phyloP scores from a whole-genome alignment of 2,888 invertebrate genomes.

The Matsumyia berberina region DNA sequence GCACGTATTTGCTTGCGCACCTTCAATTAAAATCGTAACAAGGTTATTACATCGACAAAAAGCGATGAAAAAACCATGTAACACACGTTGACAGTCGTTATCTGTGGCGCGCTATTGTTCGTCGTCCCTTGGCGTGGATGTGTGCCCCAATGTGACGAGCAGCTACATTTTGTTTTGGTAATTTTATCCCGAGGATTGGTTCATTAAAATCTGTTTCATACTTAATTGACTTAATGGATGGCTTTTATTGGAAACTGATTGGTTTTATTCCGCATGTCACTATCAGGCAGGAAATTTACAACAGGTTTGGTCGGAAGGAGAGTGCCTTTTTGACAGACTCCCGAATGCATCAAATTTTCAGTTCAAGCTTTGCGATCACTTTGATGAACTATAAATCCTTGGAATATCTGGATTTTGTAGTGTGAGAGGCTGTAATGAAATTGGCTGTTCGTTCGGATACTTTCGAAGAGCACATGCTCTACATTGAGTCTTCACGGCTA shows the following conservation, averaged over 20 bases:
- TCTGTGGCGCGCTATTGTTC: constrained; percentile 33
- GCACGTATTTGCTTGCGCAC: constrained; percentile 79
- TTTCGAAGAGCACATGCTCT: too few relatives aligned
- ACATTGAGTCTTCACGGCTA: too few relatives aligned
- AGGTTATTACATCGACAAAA: constrained; percentile 81
- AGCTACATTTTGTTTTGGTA: constrained; percentile 26
- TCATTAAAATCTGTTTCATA: constrained; percentile 73
- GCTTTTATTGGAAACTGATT: constrained; percentile 74
- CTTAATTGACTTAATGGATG: constrained; percentile 73
- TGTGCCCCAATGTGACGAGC: constrained; percentile 3
- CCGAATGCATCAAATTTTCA: too few relatives aligned
- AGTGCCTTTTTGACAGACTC: too few relatives aligned
- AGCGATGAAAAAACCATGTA: neutral
- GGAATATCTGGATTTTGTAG: too few relatives aligned
- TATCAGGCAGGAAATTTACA: neutral
- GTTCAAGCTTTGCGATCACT: too few relatives aligned
- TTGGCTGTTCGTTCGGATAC: too few relatives aligned
- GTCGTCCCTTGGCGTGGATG: constrained; percentile 23
- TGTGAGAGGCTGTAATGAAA: too few relatives aligned
- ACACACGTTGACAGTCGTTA: constrained; percentile 22
- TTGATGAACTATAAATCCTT: too few relatives aligned
- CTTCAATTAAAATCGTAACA: constrained; percentile 84
- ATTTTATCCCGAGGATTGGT: constrained; percentile 54
- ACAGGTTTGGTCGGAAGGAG: neutral
- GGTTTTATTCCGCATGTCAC: constrained; percentile 50